Evolutionary conservation across 2,888 invertebrate species (phyloP).

Genomic region (Enchytraeus crypticus): DNA sequence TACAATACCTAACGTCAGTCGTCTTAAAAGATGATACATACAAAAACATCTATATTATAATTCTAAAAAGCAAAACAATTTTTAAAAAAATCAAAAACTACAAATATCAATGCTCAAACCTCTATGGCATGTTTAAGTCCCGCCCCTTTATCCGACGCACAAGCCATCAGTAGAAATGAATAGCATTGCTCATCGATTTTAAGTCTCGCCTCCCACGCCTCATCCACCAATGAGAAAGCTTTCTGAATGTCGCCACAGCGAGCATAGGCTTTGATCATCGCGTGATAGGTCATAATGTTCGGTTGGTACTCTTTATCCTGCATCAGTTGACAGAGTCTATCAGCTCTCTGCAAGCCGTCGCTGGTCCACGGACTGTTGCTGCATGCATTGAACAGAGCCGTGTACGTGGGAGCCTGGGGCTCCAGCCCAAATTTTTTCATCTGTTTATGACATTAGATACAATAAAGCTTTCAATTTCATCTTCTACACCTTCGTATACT

Average conservation of each 20-base stretch:
- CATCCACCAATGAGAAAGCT: constrained; percentile 74
- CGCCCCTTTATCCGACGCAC: constrained; percentile 66
- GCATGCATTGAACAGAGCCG: constrained; percentile 79
- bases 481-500: no score
- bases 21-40: no score
- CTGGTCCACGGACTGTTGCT: constrained; percentile 62
- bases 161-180: constrained; percentile 73
- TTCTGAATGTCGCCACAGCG: constrained; percentile 67
- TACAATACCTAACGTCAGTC: no score
- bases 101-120: no score
- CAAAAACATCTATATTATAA: no score
- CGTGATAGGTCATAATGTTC: constrained; percentile 70
- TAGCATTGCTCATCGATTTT: constrained; percentile 59
- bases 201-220: constrained; percentile 57
- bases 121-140: constrained; percentile 74
- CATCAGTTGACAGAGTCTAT: constrained; percentile 61
- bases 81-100: no score
- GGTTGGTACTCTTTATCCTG: constrained; percentile 58
- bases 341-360: constrained; percentile 64
- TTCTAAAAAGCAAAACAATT: no score
- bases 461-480: no score
- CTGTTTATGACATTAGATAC: no score
- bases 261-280: constrained; percentile 84
- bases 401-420: constrained; percentile 66
- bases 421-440: constrained; percentile 68